Evolutionary conservation across 92 coral and sea anemone species (phyloP).

Genomic region (Bergia puertoricense): DNA sequence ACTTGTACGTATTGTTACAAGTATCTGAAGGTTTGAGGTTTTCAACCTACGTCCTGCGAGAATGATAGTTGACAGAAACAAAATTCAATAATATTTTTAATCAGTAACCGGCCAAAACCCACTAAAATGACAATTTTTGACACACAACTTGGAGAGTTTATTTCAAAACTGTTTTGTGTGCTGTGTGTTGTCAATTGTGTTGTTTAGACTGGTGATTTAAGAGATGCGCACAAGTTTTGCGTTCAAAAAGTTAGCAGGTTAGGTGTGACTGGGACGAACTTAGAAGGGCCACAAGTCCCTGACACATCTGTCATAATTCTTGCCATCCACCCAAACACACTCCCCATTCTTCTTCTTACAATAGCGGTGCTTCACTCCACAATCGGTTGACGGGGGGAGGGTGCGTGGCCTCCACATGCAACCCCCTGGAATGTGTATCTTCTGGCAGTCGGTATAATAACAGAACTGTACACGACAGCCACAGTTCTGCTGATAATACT

Average conservation of each 20-base stretch:
- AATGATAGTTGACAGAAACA: background rate
- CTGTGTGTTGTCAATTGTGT: too few relatives aligned
- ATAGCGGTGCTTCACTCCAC: slow-evolving; percentile 52
- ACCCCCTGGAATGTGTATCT: background rate
- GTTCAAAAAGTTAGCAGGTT: background rate
- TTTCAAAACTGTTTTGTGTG: background rate
- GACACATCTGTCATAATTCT: slow-evolving; percentile 46
- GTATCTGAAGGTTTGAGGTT: background rate
- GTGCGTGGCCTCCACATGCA: slow-evolving; percentile 55
- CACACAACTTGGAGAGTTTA: background rate
- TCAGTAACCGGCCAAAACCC: background rate
- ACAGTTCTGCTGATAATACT: slow-evolving; percentile 64
- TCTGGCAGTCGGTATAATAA: slow-evolving; percentile 52
- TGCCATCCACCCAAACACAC: slow-evolving; percentile 51
- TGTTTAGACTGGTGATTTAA: background rate
- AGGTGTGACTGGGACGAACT: background rate
- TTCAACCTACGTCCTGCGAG: background rate
- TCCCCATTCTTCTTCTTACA: slow-evolving; percentile 36
- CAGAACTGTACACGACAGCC: slow-evolving; percentile 61
- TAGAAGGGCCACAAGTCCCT: slow-evolving; percentile 46
- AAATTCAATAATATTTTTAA: background rate
- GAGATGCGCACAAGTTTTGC: background rate
- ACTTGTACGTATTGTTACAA: background rate
- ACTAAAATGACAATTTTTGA: background rate
- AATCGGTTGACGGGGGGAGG: slow-evolving; percentile 46